These are phyloP conservation scores for Drosophila mercatorum DNA, from an alignment of 2,888 invertebrate genomes.

Conservation along the genomic window DNA sequence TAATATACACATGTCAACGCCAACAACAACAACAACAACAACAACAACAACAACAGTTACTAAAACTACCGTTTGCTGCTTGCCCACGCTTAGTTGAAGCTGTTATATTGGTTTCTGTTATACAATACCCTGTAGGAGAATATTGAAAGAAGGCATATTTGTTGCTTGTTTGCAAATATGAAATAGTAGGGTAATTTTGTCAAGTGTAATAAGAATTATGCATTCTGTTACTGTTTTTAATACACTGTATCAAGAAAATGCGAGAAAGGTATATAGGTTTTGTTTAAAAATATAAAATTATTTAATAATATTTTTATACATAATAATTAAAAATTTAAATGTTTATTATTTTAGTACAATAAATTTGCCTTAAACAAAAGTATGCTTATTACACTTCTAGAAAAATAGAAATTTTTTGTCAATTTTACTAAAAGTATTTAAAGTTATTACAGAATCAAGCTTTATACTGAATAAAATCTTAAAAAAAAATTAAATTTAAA, in stretches of 20 bases:
- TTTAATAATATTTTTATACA: too few species aligned
- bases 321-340: too few species aligned
- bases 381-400: too few species aligned
- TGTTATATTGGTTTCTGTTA: constrained; percentile 5
- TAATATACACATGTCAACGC: constrained; percentile 3
- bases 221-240: background rate
- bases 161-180: background rate
- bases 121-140: background rate
- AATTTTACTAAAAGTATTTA: too few species aligned
- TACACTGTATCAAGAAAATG: background rate
- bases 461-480: too few species aligned
- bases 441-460: too few species aligned
- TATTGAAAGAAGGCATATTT: background rate
- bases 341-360: too few species aligned
- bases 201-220: background rate
- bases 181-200: background rate
- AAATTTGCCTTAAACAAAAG: too few species aligned
- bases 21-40: background rate
- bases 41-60: constrained; percentile 6
- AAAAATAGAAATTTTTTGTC: too few species aligned
- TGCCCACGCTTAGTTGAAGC: constrained; percentile 14
- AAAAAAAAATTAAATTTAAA: too few species aligned
- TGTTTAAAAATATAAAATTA: too few species aligned
- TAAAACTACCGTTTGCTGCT: constrained; percentile 18
- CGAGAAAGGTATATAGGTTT: background rate